Conservation (phyloP, 2,113 vertebrate genomes). For the Argyrosomus japonicus region DNA sequence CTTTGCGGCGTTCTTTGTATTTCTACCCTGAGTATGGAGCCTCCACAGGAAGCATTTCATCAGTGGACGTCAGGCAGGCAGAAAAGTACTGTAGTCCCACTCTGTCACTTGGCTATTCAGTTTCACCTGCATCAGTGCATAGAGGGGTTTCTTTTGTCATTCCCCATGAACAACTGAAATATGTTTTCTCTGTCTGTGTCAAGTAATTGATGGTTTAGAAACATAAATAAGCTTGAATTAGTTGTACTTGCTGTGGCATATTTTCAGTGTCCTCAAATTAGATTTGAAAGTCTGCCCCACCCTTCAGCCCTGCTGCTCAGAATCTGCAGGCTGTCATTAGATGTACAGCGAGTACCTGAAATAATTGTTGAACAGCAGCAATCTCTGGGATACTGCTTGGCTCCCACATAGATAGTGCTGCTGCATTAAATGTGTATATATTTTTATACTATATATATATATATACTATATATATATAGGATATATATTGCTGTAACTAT, state of each 20-base stretch:
- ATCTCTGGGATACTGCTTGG: neutral
- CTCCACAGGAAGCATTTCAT: constrained; percentile 37
- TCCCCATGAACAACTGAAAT: neutral
- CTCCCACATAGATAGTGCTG: neutral
- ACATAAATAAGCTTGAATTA: neutral
- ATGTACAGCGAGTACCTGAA: neutral
- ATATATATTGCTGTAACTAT: neutral
- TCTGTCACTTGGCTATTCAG: constrained; percentile 26
- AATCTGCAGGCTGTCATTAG: constrained; percentile 14
- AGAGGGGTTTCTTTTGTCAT: neutral
- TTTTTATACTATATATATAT: too few relatives aligned
- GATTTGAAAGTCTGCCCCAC: neutral
- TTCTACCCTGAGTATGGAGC: neutral
- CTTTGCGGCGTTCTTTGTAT: neutral
- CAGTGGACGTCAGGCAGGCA: constrained; percentile 18
- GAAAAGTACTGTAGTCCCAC: constrained; percentile 9
- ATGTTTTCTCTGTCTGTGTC: too few relatives aligned
- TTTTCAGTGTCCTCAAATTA: constrained; percentile 10
- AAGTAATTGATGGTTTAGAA: neutral
- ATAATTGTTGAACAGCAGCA: constrained; percentile 9
- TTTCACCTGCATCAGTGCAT: neutral
- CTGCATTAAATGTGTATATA: neutral
- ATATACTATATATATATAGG: too few relatives aligned
- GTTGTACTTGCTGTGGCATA: neutral
- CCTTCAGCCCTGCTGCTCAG: neutral